Base-by-base conservation (phyloP, 2,888 invertebrate genomes). In the Ecliptopera silaceata region DNA sequence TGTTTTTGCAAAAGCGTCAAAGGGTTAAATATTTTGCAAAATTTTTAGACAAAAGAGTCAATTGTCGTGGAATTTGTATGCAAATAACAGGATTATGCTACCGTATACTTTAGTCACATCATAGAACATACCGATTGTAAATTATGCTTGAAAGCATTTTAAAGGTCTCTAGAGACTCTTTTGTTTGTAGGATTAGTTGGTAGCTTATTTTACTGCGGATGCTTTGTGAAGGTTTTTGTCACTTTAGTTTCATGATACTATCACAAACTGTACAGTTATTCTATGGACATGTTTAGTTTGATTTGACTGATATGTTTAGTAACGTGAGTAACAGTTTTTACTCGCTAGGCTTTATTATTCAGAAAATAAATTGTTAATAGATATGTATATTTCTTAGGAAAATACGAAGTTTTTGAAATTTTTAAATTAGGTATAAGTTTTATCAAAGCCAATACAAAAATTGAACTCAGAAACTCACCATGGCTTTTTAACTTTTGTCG, bases 71-170 rank as follows among this genome's bases (percentile, higher is more conserved):
- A 76, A 78, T 76, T 83, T 88, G 88, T 88, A 88, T 89, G 89
- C 88, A 89, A 90, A 88, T 90, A 90, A 89, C 79, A 85, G 80
- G 84, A 88, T 88, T 86, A 83, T 64, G 89, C 91, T 91, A 90
- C 91, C 77, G 86, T 82, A 73, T 68, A 59, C 61, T 75, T 77
- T 77, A 71, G 75, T 79, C 77, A 81, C 80, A 78, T 36, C 26
- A 26, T 73, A 64, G 56, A 68, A 64, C 72, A 70, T 73, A 68
- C 68, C 69, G 70, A 72, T 70, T 68, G 60, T 69, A 57, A 70
- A 69, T 68, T 73, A 74, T 75, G 69, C 72, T 60, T 64, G 59
- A 61, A 49, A 61, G 64, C 81, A 83, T 76, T 72, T 59, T 63
- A 59, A 61, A 49, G 62, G 64, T 81, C 84, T 76, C 80, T 62